Percentiles rank a stretch among this genome's conserved stretches.
These are phyloP conservation scores for Campylomormyrus numenius DNA, from an alignment of 2,113 vertebrate species.

Conservation along the genomic window DNA sequence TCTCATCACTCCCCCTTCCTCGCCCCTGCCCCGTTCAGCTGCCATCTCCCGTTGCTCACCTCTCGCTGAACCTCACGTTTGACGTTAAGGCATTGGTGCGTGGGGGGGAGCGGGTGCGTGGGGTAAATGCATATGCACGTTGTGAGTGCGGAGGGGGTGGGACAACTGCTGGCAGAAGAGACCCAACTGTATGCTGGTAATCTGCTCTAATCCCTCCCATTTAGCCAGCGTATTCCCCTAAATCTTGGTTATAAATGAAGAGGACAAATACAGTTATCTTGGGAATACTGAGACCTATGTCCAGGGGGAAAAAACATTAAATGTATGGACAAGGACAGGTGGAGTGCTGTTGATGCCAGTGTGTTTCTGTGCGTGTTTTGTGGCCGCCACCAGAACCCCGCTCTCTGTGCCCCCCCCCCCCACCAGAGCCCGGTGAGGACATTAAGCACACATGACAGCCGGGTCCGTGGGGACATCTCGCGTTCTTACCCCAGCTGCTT, in stretches of 20 bases:
- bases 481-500: not conserved
- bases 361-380: not conserved
- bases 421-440: not conserved
- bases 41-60: not conserved
- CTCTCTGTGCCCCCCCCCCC: not conserved
- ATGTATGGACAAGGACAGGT: not conserved
- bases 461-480: not conserved
- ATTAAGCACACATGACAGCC: not conserved
- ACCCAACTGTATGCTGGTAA: not conserved
- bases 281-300: not conserved
- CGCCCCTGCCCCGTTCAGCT: not conserved
- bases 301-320: not conserved
- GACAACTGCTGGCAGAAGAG: not conserved
- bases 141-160: not conserved
- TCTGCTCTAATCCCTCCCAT: constrained; percentile 12
- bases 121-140: not conserved
- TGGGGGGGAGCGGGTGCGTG: not conserved
- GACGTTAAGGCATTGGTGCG: not conserved
- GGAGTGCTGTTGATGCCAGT: not conserved
- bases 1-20: not conserved
- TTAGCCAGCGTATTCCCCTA: not conserved
- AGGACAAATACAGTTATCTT: not conserved
- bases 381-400: not conserved
- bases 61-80: not conserved
- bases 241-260: not conserved